Base-by-base conservation (phyloP, 2,113 vertebrate species). In the Baryphthengus martii region DNA sequence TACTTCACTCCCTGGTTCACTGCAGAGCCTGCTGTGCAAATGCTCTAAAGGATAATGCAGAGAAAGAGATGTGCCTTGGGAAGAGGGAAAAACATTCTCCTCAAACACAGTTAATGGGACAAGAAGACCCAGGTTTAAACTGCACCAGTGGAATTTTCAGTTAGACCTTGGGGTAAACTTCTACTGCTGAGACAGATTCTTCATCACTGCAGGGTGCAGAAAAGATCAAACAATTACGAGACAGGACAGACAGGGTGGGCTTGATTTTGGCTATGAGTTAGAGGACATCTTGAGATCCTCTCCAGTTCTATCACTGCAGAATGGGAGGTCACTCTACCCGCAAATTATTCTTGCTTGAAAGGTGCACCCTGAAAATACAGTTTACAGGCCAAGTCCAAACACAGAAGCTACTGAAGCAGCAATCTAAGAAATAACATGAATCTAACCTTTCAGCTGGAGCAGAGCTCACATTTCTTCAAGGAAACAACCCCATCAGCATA, bases 21-120 rank as follows among this genome's bases (percentile, higher is more conserved):
- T 96, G 72, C 83, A 92, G 72, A 75, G 61, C 73, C 89, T 90
- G 86, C 80, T 90, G 76, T 87, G 94, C 61, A 63, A 84, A 73
- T 52, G 80, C 66, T 95, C 63, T 67, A 55, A 71, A 70, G 50
- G 37, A 15, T 52, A 86, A 71, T 17, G 6, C 13, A 55, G 82
- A 73, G 72, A 87, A 84, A 85, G 50, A 26, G 76, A 39, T 87
- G 86, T 67, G 90, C 52, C 35, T 87, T 15, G 33, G 58, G 39
- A 77, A 88, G 28, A 75, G 52, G 26, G 61, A 40, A 49, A 94
- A 44, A 1, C 21, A 18, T 52, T 55, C 86, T 84, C 63, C 33
- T 76, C 40, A 52, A 82, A 80, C 35, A 49, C 44, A 33, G n/a
- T 9, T 53, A 39, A 70, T 11, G 25, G 40, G 40, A 23, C 1